phyloP scores from a whole-genome alignment of 2,888 invertebrate genomes.

The Apodemia mormo region DNA sequence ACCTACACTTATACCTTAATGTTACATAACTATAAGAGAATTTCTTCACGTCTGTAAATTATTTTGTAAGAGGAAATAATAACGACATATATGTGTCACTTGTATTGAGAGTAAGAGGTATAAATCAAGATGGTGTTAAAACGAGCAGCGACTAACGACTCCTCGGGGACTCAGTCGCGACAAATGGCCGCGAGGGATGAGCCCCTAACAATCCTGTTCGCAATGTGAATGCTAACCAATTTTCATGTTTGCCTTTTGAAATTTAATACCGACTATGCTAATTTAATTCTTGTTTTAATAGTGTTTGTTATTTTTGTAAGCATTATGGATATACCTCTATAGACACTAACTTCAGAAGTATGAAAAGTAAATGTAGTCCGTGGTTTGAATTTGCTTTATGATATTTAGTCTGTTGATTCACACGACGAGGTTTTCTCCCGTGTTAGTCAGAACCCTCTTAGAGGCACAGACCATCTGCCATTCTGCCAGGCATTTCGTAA shows the following conservation, averaged over 20 bases:
- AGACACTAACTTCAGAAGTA: too few species aligned
- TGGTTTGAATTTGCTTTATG: too few species aligned
- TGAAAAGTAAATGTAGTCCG: too few species aligned
- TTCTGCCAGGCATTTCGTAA: too few species aligned
- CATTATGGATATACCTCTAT: too few species aligned
- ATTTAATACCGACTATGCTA: conserved; percentile 47
- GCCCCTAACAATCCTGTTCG: conserved; percentile 38
- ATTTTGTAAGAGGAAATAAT: conserved; percentile 69
- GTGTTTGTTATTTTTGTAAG: neutral
- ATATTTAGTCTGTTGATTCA: too few species aligned
- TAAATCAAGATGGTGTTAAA: conserved; percentile 64
- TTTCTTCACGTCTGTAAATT: conserved; percentile 3
- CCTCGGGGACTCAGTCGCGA: conserved; percentile 61
- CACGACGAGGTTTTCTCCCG: too few species aligned
- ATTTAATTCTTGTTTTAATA: conserved; percentile 13
- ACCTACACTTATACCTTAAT: too few species aligned
- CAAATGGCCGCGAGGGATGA: conserved; percentile 68
- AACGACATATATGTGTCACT: conserved; percentile 79
- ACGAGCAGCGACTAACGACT: conserved; percentile 62
- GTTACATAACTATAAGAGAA: neutral
- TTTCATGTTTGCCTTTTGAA: conserved; percentile 56
- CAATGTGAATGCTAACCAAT: conserved; percentile 57
- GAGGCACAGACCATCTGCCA: too few species aligned
- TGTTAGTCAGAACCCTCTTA: too few species aligned
- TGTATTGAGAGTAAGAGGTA: conserved; percentile 58